Conservation (phyloP, 2,888 invertebrate species). For the Lasioglossum zephyrum region DNA sequence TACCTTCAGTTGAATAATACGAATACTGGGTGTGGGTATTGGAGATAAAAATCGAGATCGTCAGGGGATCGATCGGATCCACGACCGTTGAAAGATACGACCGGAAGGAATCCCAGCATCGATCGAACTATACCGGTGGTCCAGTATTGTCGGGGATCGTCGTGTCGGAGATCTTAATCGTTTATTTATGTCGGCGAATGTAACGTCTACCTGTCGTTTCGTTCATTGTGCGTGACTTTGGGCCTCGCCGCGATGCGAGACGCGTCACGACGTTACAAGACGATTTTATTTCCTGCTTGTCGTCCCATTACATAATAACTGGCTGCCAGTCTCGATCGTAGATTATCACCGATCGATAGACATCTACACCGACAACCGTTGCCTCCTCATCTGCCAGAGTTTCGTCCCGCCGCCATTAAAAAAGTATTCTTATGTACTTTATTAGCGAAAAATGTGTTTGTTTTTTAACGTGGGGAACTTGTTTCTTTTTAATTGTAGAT, state of each 20-base stretch:
- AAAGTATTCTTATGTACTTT: too few relatives aligned
- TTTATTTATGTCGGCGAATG: constrained; percentile 72
- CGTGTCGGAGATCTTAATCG: constrained; percentile 77
- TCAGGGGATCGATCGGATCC: constrained; percentile 2
- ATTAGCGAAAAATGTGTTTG: too few relatives aligned
- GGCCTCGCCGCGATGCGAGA: constrained; percentile 37
- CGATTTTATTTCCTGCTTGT: constrained; percentile 71
- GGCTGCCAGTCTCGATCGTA: constrained; percentile 64
- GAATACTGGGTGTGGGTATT: not conserved
- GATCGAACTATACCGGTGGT: constrained; percentile 73
- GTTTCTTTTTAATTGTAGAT: too few relatives aligned
- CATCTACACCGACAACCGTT: constrained; percentile 72
- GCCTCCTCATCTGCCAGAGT: constrained; percentile 43
- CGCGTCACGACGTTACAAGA: constrained; percentile 72
- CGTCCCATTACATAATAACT: constrained; percentile 74
- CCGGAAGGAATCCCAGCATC: constrained; percentile 52
- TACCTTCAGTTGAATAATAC: not conserved
- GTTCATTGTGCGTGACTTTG: constrained; percentile 61
- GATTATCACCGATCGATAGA: constrained; percentile 70
- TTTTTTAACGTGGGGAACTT: too few relatives aligned
- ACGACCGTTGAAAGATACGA: constrained; percentile 37
- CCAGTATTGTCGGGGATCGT: constrained; percentile 64
- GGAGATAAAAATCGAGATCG: not conserved
- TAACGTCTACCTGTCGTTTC: constrained; percentile 70
- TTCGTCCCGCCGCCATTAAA: constrained; percentile 61